Evolutionary conservation across 2,113 vertebrate species (phyloP).

Genomic region (Colistium nudipinnis): DNA sequence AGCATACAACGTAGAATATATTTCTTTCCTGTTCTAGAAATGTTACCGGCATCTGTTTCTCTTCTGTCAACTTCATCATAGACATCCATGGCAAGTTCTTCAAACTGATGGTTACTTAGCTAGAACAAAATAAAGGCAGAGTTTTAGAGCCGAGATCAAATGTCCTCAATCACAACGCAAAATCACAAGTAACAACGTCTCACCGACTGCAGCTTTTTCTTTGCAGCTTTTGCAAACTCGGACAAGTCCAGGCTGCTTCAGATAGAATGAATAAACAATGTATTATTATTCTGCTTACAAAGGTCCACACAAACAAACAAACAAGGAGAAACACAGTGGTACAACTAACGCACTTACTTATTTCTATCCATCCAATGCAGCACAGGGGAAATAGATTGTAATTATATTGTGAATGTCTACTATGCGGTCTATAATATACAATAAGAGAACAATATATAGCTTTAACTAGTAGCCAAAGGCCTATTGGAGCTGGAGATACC

Average conservation of each 20-base stretch:
- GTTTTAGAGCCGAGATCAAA: too few relatives aligned
- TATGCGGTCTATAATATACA: not conserved
- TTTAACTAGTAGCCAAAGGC: not conserved
- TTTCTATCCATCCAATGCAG: conserved; percentile 76
- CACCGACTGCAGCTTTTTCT: conserved; percentile 98
- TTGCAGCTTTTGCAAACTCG: conserved; percentile 96
- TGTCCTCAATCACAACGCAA: too few relatives aligned
- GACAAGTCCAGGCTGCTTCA: conserved; percentile 95
- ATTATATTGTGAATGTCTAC: conserved; percentile 6
- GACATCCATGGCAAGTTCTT: conserved; percentile 99
- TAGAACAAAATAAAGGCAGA: conserved; percentile 61
- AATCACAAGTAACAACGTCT: conserved; percentile 67
- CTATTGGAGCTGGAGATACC: not conserved
- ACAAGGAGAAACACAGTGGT: not conserved
- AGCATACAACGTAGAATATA: not conserved
- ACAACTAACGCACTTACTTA: conserved; percentile 72
- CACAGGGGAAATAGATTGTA: conserved; percentile 47
- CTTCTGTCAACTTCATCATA: conserved; percentile 98
- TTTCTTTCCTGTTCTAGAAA: not conserved
- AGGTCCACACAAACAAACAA: not conserved
- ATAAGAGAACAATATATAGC: not conserved
- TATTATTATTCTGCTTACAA: not conserved
- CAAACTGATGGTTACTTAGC: conserved; percentile 98
- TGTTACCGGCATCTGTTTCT: conserved; percentile 94
- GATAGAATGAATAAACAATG: conserved; percentile 41